phyloP scores from a whole-genome alignment of 2,888 invertebrate genomes.

The Tribolium freemani region DNA sequence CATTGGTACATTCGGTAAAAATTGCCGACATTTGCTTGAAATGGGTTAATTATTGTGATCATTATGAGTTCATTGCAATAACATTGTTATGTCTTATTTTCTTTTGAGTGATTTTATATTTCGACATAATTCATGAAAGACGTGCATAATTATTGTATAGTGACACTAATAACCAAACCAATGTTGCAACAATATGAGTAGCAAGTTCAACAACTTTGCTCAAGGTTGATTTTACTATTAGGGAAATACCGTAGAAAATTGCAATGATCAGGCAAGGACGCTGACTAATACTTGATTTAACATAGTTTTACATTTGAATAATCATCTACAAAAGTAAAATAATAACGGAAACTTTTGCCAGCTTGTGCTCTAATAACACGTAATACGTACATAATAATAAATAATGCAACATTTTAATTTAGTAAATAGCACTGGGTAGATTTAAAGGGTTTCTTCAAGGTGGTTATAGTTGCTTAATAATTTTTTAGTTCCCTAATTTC shows the following conservation, averaged over 20 bases:
- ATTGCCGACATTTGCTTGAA: background rate
- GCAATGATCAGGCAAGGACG: background rate
- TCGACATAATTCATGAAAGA: slow-evolving; percentile 17
- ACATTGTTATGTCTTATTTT: slow-evolving; percentile 12
- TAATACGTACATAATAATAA: too few relatives aligned
- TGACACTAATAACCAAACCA: slow-evolving; percentile 22
- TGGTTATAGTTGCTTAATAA: too few relatives aligned
- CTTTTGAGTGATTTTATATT: slow-evolving; percentile 9
- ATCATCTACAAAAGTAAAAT: too few relatives aligned
- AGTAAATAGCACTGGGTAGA: too few relatives aligned
- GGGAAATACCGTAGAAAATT: slow-evolving; percentile 14
- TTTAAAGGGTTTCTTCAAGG: too few relatives aligned
- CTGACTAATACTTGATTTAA: background rate
- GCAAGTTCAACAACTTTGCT: slow-evolving; percentile 22
- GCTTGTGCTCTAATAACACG: too few relatives aligned
- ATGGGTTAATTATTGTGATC: slow-evolving; percentile 9
- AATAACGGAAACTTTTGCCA: too few relatives aligned
- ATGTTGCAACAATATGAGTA: slow-evolving; percentile 9
- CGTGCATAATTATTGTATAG: background rate
- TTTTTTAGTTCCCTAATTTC: too few relatives aligned
- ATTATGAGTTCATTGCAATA: slow-evolving; percentile 16
- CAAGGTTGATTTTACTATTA: slow-evolving; percentile 31
- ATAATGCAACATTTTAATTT: too few relatives aligned
- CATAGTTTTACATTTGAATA: too few relatives aligned
- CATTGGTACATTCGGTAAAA: background rate